These are phyloP conservation scores for Archilochus colubris DNA, from an alignment of 2,113 vertebrate genomes.

Conservation along the genomic window DNA sequence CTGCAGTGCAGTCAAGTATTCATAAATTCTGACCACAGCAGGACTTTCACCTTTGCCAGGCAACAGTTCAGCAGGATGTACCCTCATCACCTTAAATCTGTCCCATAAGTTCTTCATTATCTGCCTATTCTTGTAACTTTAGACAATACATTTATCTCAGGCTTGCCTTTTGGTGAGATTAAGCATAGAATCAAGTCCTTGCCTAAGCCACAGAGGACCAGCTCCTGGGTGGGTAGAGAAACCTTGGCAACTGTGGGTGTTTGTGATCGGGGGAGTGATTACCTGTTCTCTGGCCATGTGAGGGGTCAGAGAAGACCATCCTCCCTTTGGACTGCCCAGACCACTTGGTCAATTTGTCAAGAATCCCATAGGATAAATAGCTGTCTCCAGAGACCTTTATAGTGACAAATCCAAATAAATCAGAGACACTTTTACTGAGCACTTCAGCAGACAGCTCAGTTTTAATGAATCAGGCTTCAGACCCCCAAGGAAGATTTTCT, in stretches of 20 bases:
- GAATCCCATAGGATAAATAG: constrained; percentile 74
- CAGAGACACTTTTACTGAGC: constrained; percentile 74
- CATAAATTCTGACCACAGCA: not conserved
- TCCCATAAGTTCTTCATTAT: not conserved
- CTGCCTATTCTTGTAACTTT: not conserved
- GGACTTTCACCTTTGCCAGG: not conserved
- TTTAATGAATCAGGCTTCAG: constrained; percentile 65
- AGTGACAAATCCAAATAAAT: constrained; percentile 80
- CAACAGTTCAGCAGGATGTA: not conserved
- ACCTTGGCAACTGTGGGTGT: not conserved
- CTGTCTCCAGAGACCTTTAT: constrained; percentile 75
- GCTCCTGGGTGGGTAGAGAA: not conserved
- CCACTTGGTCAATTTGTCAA: constrained; percentile 74
- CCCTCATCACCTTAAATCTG: not conserved
- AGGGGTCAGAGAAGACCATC: constrained; percentile 60
- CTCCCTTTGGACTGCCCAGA: constrained; percentile 41
- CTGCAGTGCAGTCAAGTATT: not conserved
- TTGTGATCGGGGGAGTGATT: constrained; percentile 16
- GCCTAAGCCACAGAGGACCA: not conserved
- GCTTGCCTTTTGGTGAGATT: not conserved
- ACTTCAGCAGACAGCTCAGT: constrained; percentile 63
- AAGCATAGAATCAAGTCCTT: not conserved
- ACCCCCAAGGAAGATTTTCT: constrained; percentile 73
- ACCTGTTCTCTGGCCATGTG: constrained; percentile 38
- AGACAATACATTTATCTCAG: not conserved